Percentiles rank a stretch among this genome's conserved stretches.
These are phyloP conservation scores for Burhinus bistriatus DNA, from an alignment of 2,113 vertebrate genomes.

Conservation along the genomic window DNA sequence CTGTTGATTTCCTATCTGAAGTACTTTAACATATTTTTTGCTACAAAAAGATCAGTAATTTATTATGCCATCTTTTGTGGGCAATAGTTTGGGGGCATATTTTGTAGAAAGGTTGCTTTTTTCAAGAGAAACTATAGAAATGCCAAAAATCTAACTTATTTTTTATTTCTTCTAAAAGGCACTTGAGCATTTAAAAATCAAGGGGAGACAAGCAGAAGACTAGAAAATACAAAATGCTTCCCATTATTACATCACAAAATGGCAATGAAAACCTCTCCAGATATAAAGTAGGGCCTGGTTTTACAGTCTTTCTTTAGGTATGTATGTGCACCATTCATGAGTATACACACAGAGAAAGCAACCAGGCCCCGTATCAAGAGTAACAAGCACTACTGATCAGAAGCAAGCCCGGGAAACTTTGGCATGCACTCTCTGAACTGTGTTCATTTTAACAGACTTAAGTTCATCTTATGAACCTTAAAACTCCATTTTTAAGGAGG, in stretches of 20 bases:
- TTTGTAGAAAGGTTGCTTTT: background rate
- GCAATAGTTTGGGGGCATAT: background rate
- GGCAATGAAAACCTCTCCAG: background rate
- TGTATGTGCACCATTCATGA: background rate
- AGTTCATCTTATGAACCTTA: background rate
- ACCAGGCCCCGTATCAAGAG: background rate
- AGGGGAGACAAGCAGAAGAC: background rate
- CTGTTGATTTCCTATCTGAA: background rate
- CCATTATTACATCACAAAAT: background rate
- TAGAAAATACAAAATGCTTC: background rate
- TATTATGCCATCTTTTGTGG: background rate
- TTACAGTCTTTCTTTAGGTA: background rate
- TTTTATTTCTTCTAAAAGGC: background rate
- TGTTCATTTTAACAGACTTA: background rate
- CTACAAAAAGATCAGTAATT: background rate
- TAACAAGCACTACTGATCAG: background rate
- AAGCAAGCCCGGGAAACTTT: background rate
- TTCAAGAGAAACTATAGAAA: background rate
- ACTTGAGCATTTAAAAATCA: background rate
- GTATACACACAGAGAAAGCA: background rate
- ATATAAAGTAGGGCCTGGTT: background rate
- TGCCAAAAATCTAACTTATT: background rate
- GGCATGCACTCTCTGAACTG: background rate
- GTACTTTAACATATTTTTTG: background rate
- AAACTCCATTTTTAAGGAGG: background rate